Base-by-base conservation (phyloP, 2,888 invertebrate genomes). In the Calameuta pallipes region DNA sequence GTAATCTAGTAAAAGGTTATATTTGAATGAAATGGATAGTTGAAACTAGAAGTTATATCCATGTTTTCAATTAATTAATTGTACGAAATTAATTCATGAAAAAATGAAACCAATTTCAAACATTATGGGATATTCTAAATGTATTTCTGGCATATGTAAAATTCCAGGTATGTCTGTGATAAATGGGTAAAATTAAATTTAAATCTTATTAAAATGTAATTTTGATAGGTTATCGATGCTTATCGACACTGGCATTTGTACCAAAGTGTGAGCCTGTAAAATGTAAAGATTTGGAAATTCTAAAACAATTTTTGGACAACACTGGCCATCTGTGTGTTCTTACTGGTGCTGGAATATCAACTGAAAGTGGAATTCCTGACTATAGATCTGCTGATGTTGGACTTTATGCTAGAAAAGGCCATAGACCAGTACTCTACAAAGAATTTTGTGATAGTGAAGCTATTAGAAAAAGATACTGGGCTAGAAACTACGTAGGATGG, bases 301-400 rank as follows among this genome's bases (percentile, higher is more conserved):
- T 97, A 0, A 92, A 93, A 87, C 91, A 94, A 76, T 96, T 96
- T 90, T 86, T 97, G 33, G 81, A 87, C 3, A 90, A 89, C 70
- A 91, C 93, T 77, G 87, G 93, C 11, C 94, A 93, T 85, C 92
- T 96, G 74, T 92, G 97, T 31, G 93, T 97, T 31, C 89, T 98
- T 73, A 98, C 98, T 76, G 99, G 99, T 23, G 99, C 99, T 83
- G 99, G 99, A 41, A 95, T 99, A 86, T 99, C 99, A 0, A 99
- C 99, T 1, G 99, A 99, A 94, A 98, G 98, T 89, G 98, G 98
- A 79, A 97, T 98, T 87, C 98, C 98, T 11, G 98, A 98, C 92
- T 98, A 98, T 89, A 94, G 98, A 84, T 98, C 98, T 0, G 96
- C 96, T 92, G 96, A 95, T 80, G 98, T 98, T 23, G 98, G 98